A percentile compares a stretch with the other conserved stretches of the same genome.
These are phyloP conservation scores for Apoda limacodes DNA, from an alignment of 2,888 invertebrate genomes.

Conservation along the genomic window DNA sequence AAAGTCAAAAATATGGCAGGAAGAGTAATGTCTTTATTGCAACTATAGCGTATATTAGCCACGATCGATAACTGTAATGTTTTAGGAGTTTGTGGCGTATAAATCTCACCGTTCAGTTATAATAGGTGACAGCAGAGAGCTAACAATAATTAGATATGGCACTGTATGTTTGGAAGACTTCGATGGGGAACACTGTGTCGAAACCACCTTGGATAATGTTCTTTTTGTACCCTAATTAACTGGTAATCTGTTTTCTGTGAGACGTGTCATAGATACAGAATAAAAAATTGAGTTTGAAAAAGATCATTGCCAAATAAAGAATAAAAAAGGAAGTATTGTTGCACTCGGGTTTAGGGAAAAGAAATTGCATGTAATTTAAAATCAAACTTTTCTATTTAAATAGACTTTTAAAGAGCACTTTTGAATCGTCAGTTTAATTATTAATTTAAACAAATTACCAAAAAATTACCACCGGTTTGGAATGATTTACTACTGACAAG, in stretches of 20 bases:
- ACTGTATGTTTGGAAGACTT: background rate
- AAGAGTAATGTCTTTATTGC: too few relatives aligned
- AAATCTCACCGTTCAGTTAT: slow-evolving; percentile 2
- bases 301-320: slow-evolving; percentile 1
- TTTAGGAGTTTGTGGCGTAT: background rate
- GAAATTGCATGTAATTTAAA: too few relatives aligned
- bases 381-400: too few relatives aligned
- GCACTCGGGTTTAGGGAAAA: background rate
- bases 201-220: background rate
- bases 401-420: too few relatives aligned
- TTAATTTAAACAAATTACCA: too few relatives aligned
- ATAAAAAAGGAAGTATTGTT: slow-evolving; percentile 1
- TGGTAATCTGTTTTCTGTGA: slow-evolving; percentile 1
- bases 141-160: background rate
- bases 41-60: too few relatives aligned
- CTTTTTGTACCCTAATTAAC: slow-evolving; percentile 1
- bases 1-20: too few relatives aligned
- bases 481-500: too few relatives aligned
- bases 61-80: too few relatives aligned
- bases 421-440: too few relatives aligned
- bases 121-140: slow-evolving; percentile 1
- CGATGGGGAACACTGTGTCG: background rate
- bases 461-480: too few relatives aligned
- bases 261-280: slow-evolving; percentile 1
- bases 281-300: slow-evolving; percentile 1